Evolutionary conservation across 2,113 vertebrate species (phyloP).

Genomic region (Struthio camelus): DNA sequence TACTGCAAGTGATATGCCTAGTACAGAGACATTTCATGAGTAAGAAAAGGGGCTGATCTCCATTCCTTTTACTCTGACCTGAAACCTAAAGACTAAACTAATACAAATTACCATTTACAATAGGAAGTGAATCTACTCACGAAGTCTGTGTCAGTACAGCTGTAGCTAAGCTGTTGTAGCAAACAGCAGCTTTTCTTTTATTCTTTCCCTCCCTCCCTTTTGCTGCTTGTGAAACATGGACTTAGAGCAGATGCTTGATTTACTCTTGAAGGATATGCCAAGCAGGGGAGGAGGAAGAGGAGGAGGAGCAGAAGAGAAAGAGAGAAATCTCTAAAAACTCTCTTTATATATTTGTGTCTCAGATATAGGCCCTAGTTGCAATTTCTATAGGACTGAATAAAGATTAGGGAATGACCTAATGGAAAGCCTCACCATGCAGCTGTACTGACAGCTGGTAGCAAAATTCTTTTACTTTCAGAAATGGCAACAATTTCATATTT

Average conservation of each 20-base stretch:
- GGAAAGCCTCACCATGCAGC: neutral
- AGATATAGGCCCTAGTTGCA: neutral
- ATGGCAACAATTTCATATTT: neutral
- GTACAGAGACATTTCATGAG: neutral
- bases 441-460: neutral
- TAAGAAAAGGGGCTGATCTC: neutral
- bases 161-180: neutral
- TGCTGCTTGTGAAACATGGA: neutral
- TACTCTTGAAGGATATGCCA: neutral
- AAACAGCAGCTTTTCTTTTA: neutral
- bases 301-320: neutral
- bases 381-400: neutral
- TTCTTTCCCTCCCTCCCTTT: neutral
- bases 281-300: neutral
- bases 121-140: neutral
- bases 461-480: neutral
- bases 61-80: neutral
- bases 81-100: neutral
- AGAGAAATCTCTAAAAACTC: neutral
- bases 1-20: accelerated
- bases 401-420: neutral
- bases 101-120: neutral
- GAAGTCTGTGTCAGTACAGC: neutral
- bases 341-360: neutral
- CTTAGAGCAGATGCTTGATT: neutral